Evolutionary conservation across 2,888 invertebrate genomes (phyloP), one percentile per base, ranked within the genome.

Genomic region (Hirtodrosophila duncani): DNA sequence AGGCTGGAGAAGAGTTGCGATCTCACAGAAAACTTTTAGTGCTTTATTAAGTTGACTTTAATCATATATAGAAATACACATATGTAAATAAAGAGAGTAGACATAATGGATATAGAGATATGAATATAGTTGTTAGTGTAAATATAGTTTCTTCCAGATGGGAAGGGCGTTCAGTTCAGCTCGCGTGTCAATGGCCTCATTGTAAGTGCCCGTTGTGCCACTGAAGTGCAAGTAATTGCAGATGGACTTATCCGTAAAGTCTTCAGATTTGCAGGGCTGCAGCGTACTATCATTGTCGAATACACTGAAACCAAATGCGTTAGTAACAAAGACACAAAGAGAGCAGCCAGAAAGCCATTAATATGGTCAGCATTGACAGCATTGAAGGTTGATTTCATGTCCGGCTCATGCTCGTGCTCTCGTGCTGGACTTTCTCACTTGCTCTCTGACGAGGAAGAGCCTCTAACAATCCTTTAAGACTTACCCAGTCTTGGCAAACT

Each of bases 401-500:
- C n/a, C n/a, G n/a, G n/a, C n/a, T n/a, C n/a, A n/a, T n/a, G n/a
- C n/a, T n/a, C n/a, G n/a, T n/a, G n/a, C n/a, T n/a, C n/a, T n/a
- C n/a, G n/a, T n/a, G n/a, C n/a, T n/a, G n/a, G n/a, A n/a, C n/a
- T n/a, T n/a, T n/a, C n/a, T n/a, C n/a, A n/a, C n/a, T n/a, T n/a
- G n/a, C n/a, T n/a, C n/a, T n/a, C n/a, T n/a, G n/a, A n/a, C n/a
- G n/a, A n/a, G n/a, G n/a, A n/a, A n/a, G n/a, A n/a, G n/a, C n/a
- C n/a, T n/a, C 16, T 29, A 11, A 2, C 4, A 2, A 11, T 1
- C 1, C 10, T 1, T 1, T 3, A 14, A 10, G n/a, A 17, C 74
- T 67, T 81, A 89, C 89, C 88, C 88, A 17, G 83, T 83, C 52
- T 63, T 85, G 3, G 88, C 88, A 69, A 89, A 89, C 30, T 87